Evolutionary conservation across 30 jellyfish, hydroid and myxozoan species (phyloP).

Genomic region (Cassiopea andromeda): DNA sequence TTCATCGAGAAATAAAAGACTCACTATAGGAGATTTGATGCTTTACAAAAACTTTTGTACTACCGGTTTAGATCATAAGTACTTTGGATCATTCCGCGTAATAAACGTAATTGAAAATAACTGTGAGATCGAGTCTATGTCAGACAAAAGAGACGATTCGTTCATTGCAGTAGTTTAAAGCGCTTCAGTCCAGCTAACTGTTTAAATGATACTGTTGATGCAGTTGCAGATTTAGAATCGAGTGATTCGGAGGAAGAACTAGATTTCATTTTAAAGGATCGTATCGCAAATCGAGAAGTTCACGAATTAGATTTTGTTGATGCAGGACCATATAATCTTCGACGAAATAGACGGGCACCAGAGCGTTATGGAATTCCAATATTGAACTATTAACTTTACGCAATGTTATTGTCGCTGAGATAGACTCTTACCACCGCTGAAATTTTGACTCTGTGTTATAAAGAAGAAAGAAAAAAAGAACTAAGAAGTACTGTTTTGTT

Average conservation of each 20-base stretch:
- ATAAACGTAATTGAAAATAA: not conserved
- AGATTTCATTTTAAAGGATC: too few species aligned
- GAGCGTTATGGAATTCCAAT: too few species aligned
- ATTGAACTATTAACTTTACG: too few species aligned
- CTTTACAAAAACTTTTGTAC: slow-evolving; percentile 8
- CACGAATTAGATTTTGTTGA: too few species aligned
- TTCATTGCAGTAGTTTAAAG: not conserved
- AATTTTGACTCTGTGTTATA: too few species aligned
- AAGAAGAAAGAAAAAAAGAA: too few species aligned
- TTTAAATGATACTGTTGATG: not conserved
- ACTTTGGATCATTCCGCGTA: not conserved
- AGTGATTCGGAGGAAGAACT: not conserved
- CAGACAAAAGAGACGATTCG: not conserved
- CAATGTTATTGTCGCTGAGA: not conserved
- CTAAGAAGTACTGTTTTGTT: not conserved
- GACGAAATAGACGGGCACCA: too few species aligned
- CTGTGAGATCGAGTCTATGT: slow-evolving; percentile 1
- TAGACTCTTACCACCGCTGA: not conserved
- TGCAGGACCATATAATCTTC: too few species aligned
- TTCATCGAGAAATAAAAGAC: not conserved
- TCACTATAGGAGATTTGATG: not conserved
- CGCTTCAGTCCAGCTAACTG: not conserved
- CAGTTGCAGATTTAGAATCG: not conserved
- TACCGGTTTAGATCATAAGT: not conserved
- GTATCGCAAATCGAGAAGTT: too few species aligned